These are phyloP conservation scores for Temnopleurus reevesii DNA, from an alignment of 53 echinoderm and acorn worm species.

Conservation along the genomic window DNA sequence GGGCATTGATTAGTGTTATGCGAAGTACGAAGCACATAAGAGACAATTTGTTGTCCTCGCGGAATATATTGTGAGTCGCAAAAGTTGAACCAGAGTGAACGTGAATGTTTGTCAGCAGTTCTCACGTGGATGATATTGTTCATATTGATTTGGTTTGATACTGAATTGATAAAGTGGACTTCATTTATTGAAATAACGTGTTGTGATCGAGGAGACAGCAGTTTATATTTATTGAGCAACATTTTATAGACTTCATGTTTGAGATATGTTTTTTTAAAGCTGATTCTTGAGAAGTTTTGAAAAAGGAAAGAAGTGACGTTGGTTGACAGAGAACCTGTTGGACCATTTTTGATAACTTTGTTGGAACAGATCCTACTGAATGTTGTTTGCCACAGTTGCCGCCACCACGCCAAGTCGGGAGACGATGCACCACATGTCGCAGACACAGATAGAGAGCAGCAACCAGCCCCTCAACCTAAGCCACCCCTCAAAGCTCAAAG, in stretches of 20 bases:
- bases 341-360: not conserved
- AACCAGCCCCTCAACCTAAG: conserved; percentile 84
- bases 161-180: not conserved
- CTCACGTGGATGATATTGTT: not conserved
- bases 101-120: not conserved
- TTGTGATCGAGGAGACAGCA: too few relatives aligned
- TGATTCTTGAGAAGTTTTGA: too few relatives aligned
- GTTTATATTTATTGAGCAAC: too few relatives aligned
- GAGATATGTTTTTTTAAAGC: too few relatives aligned
- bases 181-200: not conserved
- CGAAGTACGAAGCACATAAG: not conserved
- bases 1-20: conserved; percentile 22
- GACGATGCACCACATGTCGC: conserved; percentile 74
- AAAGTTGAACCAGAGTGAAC: conserved; percentile 11
- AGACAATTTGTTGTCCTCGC: conserved; percentile 5
- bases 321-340: not conserved
- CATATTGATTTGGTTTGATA: not conserved
- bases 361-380: not conserved
- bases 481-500: conserved; percentile 81
- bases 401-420: not conserved
- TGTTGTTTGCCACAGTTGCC: conserved; percentile 36
- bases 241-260: too few relatives aligned
- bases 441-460: conserved; percentile 70
- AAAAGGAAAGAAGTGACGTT: not conserved
- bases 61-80: conserved; percentile 7